Evolutionary conservation across 1,140 invertebrate genomes (phyloP).

Genomic region (Trichogramma pretiosum): DNA sequence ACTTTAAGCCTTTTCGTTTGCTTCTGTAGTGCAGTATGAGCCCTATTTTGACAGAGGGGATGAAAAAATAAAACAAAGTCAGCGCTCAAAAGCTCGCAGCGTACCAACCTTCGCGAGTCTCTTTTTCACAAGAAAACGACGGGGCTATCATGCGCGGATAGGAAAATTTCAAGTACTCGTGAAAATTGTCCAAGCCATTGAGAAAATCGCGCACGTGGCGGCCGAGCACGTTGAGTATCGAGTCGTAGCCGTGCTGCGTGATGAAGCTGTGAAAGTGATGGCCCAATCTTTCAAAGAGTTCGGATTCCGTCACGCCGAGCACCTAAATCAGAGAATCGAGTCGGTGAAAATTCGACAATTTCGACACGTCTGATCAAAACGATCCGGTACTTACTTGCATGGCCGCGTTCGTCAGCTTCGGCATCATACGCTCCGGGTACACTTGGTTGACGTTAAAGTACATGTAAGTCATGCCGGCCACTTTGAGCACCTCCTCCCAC

Average conservation of each 20-base stretch:
- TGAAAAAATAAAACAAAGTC: no score
- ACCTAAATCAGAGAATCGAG: conserved; percentile 56
- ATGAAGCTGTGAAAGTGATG: conserved; percentile 83
- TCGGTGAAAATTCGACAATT: no score
- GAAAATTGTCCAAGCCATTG: conserved; percentile 92
- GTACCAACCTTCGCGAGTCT: conserved; percentile 71
- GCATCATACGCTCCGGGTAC: conserved; percentile 82
- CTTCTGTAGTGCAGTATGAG: conserved; percentile 88
- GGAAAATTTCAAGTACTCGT: conserved; percentile 94
- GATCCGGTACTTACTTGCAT: conserved; percentile 60
- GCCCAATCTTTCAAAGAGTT: conserved; percentile 86
- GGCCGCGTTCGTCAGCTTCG: conserved; percentile 72
- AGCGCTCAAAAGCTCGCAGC: no score
- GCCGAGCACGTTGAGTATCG: conserved; percentile 81
- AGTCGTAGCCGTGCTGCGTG: conserved; percentile 88
- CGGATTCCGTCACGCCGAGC: conserved; percentile 68
- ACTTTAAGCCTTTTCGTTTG: conserved; percentile 83
- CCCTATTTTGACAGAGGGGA: no score
- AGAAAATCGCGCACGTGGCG: conserved; percentile 91
- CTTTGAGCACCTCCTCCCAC: conserved; percentile 78
- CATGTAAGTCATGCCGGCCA: conserved; percentile 73
- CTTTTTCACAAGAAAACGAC: conserved; percentile 93
- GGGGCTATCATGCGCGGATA: conserved; percentile 89
- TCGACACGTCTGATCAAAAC: no score
- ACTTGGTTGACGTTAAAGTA: conserved; percentile 88